These are phyloP conservation scores for Diuraphis noxia DNA, from an alignment of 1,140 invertebrate species.

Conservation along the genomic window DNA sequence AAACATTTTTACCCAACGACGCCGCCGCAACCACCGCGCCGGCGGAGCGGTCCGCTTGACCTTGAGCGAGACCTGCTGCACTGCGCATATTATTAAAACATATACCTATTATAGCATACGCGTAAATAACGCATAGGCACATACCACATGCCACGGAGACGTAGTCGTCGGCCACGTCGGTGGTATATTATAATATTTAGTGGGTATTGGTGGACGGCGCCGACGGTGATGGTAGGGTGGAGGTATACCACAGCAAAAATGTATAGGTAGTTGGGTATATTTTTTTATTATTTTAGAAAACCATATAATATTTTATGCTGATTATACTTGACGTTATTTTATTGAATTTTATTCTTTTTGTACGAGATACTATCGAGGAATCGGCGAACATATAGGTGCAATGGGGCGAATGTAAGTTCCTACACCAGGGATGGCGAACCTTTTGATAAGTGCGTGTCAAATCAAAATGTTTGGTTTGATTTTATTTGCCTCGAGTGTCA, in stretches of 20 bases:
- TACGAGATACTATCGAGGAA: no score
- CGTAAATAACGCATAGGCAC: not conserved
- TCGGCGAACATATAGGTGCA: no score
- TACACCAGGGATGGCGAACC: no score
- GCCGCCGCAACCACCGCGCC: not conserved
- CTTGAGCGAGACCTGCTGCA: slow-evolving; percentile 1
- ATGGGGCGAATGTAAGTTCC: no score
- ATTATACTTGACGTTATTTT: no score
- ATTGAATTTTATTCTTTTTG: no score
- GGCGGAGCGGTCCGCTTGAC: not conserved
- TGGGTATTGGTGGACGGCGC: not conserved
- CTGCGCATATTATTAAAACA: not conserved
- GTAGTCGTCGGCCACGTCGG: not conserved
- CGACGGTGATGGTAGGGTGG: no score
- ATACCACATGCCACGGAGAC: not conserved
- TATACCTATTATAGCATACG: not conserved
- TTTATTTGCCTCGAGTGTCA: no score
- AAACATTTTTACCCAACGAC: slow-evolving; percentile 24
- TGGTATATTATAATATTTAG: not conserved
- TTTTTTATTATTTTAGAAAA: not conserved
- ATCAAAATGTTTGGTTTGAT: no score
- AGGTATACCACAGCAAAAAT: not conserved
- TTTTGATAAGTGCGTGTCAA: no score
- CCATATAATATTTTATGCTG: not conserved
- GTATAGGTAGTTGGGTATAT: no score